phyloP scores from a whole-genome alignment of 2,113 vertebrate genomes.

The Megaptera novaeangliae region DNA sequence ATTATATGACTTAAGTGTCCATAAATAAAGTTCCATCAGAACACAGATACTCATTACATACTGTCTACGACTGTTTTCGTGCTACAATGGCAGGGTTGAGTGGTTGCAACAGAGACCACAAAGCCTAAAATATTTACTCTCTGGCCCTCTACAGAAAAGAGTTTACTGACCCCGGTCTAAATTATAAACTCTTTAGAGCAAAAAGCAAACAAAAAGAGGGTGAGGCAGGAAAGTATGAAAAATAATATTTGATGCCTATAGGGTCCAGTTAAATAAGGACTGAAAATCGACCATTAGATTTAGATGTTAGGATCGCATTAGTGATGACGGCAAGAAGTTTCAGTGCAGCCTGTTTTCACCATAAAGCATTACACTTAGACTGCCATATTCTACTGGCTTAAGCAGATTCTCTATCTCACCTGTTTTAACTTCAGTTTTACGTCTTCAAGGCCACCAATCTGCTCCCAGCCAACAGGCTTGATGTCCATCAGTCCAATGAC shows the following conservation, averaged over 20 bases:
- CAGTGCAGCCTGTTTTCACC: not conserved
- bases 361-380: not conserved
- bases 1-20: not conserved
- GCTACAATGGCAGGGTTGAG: not conserved
- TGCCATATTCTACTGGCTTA: not conserved
- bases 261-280: not conserved
- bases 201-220: not conserved
- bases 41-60: not conserved
- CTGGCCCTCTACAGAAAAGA: not conserved
- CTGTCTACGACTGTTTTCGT: not conserved
- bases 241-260: not conserved
- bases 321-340: not conserved
- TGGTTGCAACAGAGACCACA: not conserved
- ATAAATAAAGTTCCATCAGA: not conserved
- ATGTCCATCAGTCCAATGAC: slow-evolving; percentile 87
- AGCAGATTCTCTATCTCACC: slow-evolving; percentile 74
- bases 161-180: not conserved
- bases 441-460: slow-evolving; percentile 94
- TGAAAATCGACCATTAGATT: not conserved
- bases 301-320: not conserved
- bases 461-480: slow-evolving; percentile 88
- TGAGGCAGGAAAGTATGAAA: not conserved
- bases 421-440: slow-evolving; percentile 93
- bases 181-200: not conserved
- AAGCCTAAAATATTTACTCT: not conserved